phyloP scores from a whole-genome alignment of 37 sponge, comb jelly and placozoan genomes.

The Tethya wilhelma region DNA sequence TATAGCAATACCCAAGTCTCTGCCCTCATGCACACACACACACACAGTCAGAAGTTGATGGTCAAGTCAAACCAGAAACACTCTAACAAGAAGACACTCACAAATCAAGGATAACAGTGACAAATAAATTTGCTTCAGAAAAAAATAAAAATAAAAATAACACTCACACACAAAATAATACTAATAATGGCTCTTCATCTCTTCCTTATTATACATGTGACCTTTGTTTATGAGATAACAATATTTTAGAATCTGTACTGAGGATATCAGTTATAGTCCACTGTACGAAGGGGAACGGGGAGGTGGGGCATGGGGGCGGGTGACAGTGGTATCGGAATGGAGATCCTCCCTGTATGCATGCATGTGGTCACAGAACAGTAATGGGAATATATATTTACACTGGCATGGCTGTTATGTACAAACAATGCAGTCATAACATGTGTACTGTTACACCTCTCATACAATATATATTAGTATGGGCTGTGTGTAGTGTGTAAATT shows the following conservation, averaged over 20 bases:
- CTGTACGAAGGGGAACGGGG: constrained; percentile 15
- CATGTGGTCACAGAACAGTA: neutral
- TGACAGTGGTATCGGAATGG: neutral
- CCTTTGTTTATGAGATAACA: too few relatives aligned
- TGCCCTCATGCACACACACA: neutral
- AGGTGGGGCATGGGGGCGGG: too few relatives aligned
- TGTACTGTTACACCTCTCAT: too few relatives aligned
- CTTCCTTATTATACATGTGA: too few relatives aligned
- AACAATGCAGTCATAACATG: too few relatives aligned
- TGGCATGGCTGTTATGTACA: too few relatives aligned
- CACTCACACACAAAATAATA: too few relatives aligned
- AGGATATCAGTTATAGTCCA: constrained; percentile 18
- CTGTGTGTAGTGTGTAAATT: neutral
- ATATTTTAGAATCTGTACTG: neutral
- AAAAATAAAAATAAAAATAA: too few relatives aligned
- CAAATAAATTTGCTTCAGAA: too few relatives aligned
- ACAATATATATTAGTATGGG: too few relatives aligned
- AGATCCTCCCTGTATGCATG: constrained; percentile 5
- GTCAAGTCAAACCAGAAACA: neutral
- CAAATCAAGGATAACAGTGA: too few relatives aligned
- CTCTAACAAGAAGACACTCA: neutral
- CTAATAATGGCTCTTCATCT: too few relatives aligned
- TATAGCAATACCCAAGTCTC: neutral
- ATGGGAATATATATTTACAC: neutral
- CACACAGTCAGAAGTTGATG: neutral